Conservation (phyloP, 2,888 invertebrate species). For the Sipha maydis region DNA sequence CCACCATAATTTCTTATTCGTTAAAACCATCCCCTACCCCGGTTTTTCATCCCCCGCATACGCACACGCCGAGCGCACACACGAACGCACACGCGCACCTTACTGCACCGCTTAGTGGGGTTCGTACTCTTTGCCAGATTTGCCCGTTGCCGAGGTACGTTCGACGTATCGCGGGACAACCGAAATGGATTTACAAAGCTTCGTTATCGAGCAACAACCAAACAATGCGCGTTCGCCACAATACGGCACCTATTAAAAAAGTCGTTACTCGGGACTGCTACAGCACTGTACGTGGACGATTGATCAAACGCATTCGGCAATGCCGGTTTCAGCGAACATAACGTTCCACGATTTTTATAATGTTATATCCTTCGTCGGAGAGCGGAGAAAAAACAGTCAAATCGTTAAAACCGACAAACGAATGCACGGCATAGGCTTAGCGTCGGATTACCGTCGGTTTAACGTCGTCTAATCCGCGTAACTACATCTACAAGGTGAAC, state of each 20-base stretch:
- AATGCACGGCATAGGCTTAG: too few species aligned
- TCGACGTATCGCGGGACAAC: slow-evolving; percentile 46
- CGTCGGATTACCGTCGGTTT: too few species aligned
- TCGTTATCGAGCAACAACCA: slow-evolving; percentile 39
- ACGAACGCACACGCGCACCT: neutral
- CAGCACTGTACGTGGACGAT: neutral
- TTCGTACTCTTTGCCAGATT: slow-evolving; percentile 5
- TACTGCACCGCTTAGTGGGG: neutral
- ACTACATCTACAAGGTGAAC: too few species aligned
- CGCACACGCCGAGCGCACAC: neutral
- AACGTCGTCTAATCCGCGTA: too few species aligned
- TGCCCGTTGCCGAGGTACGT: neutral
- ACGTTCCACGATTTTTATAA: neutral
- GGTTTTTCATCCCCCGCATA: neutral
- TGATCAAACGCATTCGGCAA: neutral
- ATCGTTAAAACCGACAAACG: too few species aligned
- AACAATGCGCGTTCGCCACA: neutral
- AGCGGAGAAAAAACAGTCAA: too few species aligned
- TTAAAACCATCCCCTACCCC: slow-evolving; percentile 29
- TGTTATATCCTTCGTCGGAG: neutral
- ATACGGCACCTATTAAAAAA: slow-evolving; percentile 33
- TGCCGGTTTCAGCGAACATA: neutral
- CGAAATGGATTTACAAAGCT: slow-evolving; percentile 43
- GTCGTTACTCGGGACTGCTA: slow-evolving; percentile 15
- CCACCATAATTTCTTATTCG: slow-evolving; percentile 60